These are phyloP conservation scores for Aphidius ervi DNA, from an alignment of 1,140 invertebrate species.

Conservation along the genomic window DNA sequence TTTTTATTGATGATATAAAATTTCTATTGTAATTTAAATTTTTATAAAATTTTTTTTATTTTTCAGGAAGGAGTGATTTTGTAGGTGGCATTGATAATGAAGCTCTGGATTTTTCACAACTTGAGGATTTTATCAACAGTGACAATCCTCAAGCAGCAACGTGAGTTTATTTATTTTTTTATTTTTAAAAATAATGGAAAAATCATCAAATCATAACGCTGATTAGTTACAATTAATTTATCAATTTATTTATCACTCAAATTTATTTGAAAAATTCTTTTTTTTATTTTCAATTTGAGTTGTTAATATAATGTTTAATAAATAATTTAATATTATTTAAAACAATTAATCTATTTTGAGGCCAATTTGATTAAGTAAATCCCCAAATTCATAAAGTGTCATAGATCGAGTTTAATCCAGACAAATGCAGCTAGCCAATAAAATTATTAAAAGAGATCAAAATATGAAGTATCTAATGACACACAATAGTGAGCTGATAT, in stretches of 20 bases:
- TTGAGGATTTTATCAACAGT: slow-evolving; percentile 76
- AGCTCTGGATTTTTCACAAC: slow-evolving; percentile 71
- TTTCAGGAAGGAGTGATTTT: slow-evolving; percentile 62
- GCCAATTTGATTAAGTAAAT: slow-evolving; percentile 3
- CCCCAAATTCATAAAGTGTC: slow-evolving; percentile 8
- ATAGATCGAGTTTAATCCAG: slow-evolving; percentile 15
- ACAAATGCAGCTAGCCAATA: background rate
- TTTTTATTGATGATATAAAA: background rate
- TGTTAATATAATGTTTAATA: too few species aligned
- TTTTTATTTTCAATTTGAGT: too few species aligned
- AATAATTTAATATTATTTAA: too few species aligned
- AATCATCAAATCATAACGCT: background rate
- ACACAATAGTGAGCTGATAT: too few species aligned
- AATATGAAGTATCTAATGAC: too few species aligned
- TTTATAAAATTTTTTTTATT: too few species aligned
- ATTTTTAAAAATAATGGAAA: slow-evolving; percentile 3
- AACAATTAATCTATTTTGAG: too few species aligned
- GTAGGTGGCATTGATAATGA: slow-evolving; percentile 78
- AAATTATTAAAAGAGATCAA: too few species aligned
- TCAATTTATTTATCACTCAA: too few species aligned
- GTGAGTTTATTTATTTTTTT: slow-evolving; percentile 32
- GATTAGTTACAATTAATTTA: too few species aligned
- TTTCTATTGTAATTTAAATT: background rate
- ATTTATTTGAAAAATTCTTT: too few species aligned
- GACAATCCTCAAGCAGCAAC: slow-evolving; percentile 56